A percentile compares a stretch with the other conserved stretches of the same genome.
Evolutionary conservation across 2,888 invertebrate species (phyloP).

Genomic region (Pheosia gnoma): DNA sequence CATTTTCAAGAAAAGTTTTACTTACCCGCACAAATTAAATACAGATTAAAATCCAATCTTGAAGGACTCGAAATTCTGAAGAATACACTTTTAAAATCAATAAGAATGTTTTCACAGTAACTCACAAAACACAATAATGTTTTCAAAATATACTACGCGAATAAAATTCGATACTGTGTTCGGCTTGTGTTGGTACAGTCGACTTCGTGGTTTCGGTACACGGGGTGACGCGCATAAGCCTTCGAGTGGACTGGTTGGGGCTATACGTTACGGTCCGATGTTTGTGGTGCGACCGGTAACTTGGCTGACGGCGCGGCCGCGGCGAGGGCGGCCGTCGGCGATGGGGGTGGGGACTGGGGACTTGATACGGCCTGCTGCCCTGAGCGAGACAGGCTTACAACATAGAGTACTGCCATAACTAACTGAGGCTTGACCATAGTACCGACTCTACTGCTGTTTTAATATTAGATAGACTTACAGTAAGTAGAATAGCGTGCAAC

Average conservation of each 20-base stretch:
- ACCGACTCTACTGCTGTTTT: too few relatives aligned
- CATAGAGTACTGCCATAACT: too few relatives aligned
- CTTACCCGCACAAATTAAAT: not conserved
- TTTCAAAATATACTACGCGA: constrained; percentile 25
- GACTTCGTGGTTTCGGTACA: constrained; percentile 21
- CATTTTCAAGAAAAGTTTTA: too few relatives aligned
- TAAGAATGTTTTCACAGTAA: too few relatives aligned
- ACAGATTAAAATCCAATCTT: not conserved
- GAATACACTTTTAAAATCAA: not conserved
- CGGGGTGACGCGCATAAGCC: constrained; percentile 18
- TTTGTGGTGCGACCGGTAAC: not conserved
- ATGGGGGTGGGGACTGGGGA: constrained; percentile 26
- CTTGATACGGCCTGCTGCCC: constrained; percentile 29
- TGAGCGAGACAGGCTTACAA: too few relatives aligned
- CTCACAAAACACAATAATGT: constrained; percentile 6
- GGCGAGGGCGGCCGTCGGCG: constrained; percentile 9
- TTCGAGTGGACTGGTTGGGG: constrained; percentile 21
- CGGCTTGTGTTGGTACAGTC: constrained; percentile 38
- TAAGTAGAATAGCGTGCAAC: too few relatives aligned
- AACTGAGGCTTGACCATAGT: too few relatives aligned
- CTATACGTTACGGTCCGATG: constrained; percentile 3
- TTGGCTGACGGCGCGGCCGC: not conserved
- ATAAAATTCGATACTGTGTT: constrained; percentile 42
- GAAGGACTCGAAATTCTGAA: not conserved
- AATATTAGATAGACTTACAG: too few relatives aligned